Evolutionary conservation across 1,140 invertebrate genomes (phyloP).

Genomic region (Lepidotrigona ventralis): DNA sequence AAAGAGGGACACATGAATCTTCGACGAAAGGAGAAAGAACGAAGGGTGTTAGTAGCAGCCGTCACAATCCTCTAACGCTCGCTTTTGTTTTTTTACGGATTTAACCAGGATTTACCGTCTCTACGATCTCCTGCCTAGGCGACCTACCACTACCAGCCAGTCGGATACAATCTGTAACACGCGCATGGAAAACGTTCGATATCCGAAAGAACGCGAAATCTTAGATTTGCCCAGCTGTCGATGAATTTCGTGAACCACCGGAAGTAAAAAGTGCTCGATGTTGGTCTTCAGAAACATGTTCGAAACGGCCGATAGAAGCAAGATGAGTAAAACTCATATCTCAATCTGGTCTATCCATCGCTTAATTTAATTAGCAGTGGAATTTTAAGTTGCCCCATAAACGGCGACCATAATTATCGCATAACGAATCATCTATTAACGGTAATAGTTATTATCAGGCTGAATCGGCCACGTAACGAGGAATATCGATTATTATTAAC

Average conservation of each 20-base stretch:
- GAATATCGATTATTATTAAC: conserved; percentile 36
- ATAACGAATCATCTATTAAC: conserved; percentile 22
- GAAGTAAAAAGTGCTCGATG: background rate
- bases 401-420: background rate
- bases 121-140: conserved; percentile 27
- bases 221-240: conserved; percentile 1
- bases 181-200: conserved; percentile 32
- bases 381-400: conserved; percentile 25
- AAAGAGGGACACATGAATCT: background rate
- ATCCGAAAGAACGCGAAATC: conserved; percentile 20
- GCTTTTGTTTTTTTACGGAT: conserved; percentile 70
- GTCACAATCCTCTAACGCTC: conserved; percentile 39
- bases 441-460: conserved; percentile 34
- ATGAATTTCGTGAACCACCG: conserved; percentile 12
- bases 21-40: conserved; percentile 29
- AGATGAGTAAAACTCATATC: background rate
- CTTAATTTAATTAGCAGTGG: background rate
- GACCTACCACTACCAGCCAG: conserved; percentile 16
- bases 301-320: no score
- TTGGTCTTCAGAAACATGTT: conserved; percentile 14
- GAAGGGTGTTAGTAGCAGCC: conserved; percentile 8
- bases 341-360: conserved; percentile 3
- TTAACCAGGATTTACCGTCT: conserved; percentile 72
- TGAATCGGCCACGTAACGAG: conserved; percentile 21
- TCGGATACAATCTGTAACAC: background rate